These are phyloP conservation scores for Eueremaeus valkanovi DNA, from an alignment of 2,888 invertebrate species.

Conservation along the genomic window DNA sequence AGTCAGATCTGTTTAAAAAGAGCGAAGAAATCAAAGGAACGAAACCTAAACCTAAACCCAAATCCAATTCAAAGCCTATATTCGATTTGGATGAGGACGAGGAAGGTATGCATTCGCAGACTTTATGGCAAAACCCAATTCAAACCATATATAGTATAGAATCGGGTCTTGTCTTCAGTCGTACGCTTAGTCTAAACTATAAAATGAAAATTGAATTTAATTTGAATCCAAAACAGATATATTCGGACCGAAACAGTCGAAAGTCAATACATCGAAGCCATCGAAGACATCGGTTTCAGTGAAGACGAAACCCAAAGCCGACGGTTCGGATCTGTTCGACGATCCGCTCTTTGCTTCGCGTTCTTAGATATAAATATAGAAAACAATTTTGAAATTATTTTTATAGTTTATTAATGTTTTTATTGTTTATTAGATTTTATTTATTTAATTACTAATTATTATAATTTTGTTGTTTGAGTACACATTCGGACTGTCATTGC, in stretches of 20 bases:
- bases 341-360: conserved; percentile 9
- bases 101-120: not conserved
- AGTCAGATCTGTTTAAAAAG: not conserved
- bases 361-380: not conserved
- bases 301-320: not conserved
- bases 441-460: too few species aligned
- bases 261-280: not conserved
- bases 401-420: not conserved
- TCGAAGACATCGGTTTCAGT: not conserved
- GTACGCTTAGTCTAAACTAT: too few species aligned
- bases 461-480: too few species aligned
- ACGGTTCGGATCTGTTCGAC: conserved; percentile 8
- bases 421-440: too few species aligned
- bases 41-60: conserved; percentile 10
- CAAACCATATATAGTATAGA: not conserved
- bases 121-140: not conserved
- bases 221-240: too few species aligned
- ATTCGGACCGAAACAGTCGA: not conserved
- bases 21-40: not conserved
- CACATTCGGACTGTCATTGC: too few species aligned
- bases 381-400: not conserved
- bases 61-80: conserved; percentile 2
- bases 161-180: too few species aligned
- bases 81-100: conserved; percentile 19
- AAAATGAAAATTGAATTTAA: too few species aligned